Conservation (phyloP, 2,113 vertebrate genomes). For the Hucho hucho region DNA sequence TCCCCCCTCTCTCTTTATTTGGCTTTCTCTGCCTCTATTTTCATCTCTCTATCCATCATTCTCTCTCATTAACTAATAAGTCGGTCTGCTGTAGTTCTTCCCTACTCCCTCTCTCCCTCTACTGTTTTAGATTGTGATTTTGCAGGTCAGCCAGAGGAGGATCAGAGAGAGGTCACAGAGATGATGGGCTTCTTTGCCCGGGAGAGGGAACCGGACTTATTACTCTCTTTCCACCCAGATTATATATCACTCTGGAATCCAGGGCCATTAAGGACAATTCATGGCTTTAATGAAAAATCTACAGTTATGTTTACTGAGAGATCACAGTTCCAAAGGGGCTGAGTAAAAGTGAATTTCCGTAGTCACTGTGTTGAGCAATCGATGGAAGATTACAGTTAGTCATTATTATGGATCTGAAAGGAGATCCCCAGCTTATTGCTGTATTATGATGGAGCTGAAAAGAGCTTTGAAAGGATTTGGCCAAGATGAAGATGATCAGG, state of each 20-base stretch:
- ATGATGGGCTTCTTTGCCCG: background rate
- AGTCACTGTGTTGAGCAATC: background rate
- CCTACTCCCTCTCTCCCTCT: background rate
- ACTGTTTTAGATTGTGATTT: background rate
- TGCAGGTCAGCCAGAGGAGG: constrained; percentile 7
- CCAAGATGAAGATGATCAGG: background rate
- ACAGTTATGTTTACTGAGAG: background rate
- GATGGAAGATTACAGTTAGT: constrained; percentile 9
- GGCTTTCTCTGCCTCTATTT: background rate
- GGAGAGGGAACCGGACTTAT: constrained; percentile 6
- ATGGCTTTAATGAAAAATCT: constrained; percentile 5
- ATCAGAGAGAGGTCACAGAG: background rate
- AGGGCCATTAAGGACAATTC: background rate
- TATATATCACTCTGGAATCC: background rate
- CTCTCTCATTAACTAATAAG: background rate
- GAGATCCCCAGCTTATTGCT: background rate
- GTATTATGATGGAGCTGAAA: constrained; percentile 9
- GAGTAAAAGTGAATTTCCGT: background rate
- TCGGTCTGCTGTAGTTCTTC: background rate
- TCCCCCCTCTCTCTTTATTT: background rate
- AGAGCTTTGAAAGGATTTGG: constrained; percentile 11
- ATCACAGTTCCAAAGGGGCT: background rate
- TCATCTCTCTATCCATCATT: background rate
- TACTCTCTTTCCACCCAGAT: constrained; percentile 7
- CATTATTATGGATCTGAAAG: constrained; percentile 12